These are phyloP conservation scores for Oncorhynchus tshawytscha DNA, from an alignment of 2,113 vertebrate genomes.

Conservation along the genomic window DNA sequence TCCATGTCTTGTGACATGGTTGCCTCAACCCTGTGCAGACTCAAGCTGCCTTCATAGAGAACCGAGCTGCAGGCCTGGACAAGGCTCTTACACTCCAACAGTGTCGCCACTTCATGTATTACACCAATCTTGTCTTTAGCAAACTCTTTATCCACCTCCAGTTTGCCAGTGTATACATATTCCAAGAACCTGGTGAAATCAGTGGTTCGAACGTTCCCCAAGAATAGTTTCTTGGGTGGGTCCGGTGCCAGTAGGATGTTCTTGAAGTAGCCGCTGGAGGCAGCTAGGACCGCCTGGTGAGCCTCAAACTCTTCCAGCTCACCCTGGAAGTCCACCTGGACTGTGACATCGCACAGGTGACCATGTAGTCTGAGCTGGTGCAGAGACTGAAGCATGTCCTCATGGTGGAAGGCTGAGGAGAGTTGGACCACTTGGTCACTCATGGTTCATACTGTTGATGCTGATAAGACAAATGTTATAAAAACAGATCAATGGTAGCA, in stretches of 20 bases:
- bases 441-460: constrained; percentile 72
- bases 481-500: not conserved
- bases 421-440: constrained; percentile 78
- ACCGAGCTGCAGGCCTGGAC: constrained; percentile 76
- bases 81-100: constrained; percentile 86
- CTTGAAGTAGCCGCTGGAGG: constrained; percentile 93
- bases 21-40: not conserved
- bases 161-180: constrained; percentile 88
- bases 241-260: constrained; percentile 81
- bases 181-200: constrained; percentile 89
- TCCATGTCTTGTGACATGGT: not conserved
- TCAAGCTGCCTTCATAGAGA: constrained; percentile 19
- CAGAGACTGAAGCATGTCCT: constrained; percentile 85
- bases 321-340: constrained; percentile 87
- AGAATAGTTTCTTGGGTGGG: constrained; percentile 68
- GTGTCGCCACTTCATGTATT: constrained; percentile 79
- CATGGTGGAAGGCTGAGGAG: constrained; percentile 79
- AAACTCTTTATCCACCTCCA: constrained; percentile 81
- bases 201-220: constrained; percentile 75
- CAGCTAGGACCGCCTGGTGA: constrained; percentile 89
- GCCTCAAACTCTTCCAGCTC: constrained; percentile 83
- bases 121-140: constrained; percentile 78
- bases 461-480: constrained; percentile 19
- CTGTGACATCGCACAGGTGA: constrained; percentile 86
- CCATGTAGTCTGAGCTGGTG: constrained; percentile 83